Base-by-base conservation (phyloP, 2,888 invertebrate genomes). In the Sarcophaga variegata region DNA sequence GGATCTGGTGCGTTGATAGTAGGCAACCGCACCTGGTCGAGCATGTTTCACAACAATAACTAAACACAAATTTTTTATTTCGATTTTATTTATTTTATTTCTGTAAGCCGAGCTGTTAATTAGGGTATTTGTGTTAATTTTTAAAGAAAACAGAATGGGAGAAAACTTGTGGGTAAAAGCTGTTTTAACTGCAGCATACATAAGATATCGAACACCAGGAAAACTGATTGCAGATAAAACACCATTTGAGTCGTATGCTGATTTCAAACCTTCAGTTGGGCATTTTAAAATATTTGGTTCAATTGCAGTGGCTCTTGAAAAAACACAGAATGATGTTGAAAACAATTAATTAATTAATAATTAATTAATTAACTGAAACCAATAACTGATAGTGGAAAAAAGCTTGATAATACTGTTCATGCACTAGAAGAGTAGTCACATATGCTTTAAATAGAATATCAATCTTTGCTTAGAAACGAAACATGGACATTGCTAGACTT, bases 401-500 rank as follows among this genome's bases (percentile, higher is more conserved):
- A 72, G 60, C 11, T 20, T 1, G 59, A 45, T 20, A 72, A 14
- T 11, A 72, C 20, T 3, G 4, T 75, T n/a, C 63, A 64, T 11
- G 0, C 17, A 22, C 3, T 75, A 12, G 47, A 64, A n/a, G 47
- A 25, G 4, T 17, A 8, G 64, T 64, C 4, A 81, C 60, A 62
- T 81, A 88, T 11, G 83, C 59, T 4, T 12, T 72, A 25, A 78
- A 59, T 20, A 25, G 75, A 88, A 59, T 86, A 86, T 27, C 77
- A 81, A 45, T 37, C 66, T 3, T 27, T 88, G n/a, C 62, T 78
- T 3, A n/a, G 49, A 14, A 87, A 85, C n/a, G 83, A 78, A 2
- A 83, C 86, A 12, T 88, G 86, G 88, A 66, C 77, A 5, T 71
- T 88, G 37, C 81, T 75, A 10, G 75, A 87, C 20, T 74, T 85